Evolutionary conservation across 2,888 invertebrate species (phyloP).

Genomic region (Listrodromus nycthemerus): DNA sequence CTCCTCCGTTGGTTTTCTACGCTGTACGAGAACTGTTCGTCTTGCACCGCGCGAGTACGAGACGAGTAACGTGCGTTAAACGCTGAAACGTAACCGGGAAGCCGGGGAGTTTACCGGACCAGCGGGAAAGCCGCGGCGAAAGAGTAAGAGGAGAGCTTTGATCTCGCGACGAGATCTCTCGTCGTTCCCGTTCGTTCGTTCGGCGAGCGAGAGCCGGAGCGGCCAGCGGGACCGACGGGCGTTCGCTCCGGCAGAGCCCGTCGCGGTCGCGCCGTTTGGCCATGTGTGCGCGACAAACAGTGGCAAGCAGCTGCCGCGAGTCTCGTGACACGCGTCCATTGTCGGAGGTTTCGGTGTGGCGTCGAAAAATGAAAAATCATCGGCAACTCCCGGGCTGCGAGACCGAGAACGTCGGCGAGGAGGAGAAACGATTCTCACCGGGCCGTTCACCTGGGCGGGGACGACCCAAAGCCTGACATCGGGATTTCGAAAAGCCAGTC

Average conservation of each 20-base stretch:
- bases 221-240: conserved; percentile 7
- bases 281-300: conserved; percentile 83
- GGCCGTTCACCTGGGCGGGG: conserved; percentile 81
- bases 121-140: conserved; percentile 43
- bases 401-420: conserved; percentile 34
- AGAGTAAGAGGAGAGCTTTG: conserved; percentile 66
- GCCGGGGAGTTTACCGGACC: conserved; percentile 40
- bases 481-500: conserved; percentile 68
- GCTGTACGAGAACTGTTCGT: conserved; percentile 29
- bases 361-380: conserved; percentile 84
- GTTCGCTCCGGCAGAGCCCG: conserved; percentile 36
- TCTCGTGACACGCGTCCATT: conserved; percentile 84
- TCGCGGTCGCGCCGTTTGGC: conserved; percentile 68
- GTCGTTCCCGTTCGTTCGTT: conserved; percentile 39
- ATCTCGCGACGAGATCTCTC: conserved; percentile 74
- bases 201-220: conserved; percentile 55
- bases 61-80: neutral
- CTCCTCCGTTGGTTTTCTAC: conserved; percentile 38
- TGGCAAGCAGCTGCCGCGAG: conserved; percentile 81
- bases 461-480: conserved; percentile 27
- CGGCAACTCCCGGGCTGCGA: conserved; percentile 60
- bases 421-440: conserved; percentile 53
- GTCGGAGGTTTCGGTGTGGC: conserved; percentile 81
- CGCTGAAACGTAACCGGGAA: conserved; percentile 23
- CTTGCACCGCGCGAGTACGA: conserved; percentile 1